A percentile compares a stretch with the other conserved stretches of the same genome.
Evolutionary conservation across 2,113 vertebrate species (phyloP).

Genomic region (Pterophyllum scalare): DNA sequence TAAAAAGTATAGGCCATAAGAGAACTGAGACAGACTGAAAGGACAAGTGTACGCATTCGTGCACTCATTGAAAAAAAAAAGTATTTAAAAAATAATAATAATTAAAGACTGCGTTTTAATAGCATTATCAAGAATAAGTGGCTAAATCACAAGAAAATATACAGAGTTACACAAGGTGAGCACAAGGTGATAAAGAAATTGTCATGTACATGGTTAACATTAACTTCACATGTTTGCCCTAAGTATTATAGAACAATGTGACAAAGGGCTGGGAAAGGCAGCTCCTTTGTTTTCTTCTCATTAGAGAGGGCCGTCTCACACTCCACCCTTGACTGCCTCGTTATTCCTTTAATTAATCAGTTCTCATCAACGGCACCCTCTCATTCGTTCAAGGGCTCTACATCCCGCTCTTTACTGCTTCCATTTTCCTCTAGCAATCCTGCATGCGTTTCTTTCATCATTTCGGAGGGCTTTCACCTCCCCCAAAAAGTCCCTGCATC

Average conservation of each 20-base stretch:
- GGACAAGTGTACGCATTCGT: neutral
- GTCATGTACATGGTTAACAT: slow-evolving; percentile 56
- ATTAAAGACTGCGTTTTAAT: neutral
- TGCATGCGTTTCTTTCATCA: slow-evolving; percentile 69
- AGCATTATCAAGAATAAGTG: neutral
- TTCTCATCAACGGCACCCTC: slow-evolving; percentile 79
- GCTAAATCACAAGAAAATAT: neutral
- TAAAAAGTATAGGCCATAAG: slow-evolving; percentile 15
- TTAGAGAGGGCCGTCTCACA: slow-evolving; percentile 80
- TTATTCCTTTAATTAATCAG: slow-evolving; percentile 85
- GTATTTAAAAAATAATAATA: neutral
- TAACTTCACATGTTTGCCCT: slow-evolving; percentile 63
- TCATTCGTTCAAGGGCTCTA: slow-evolving; percentile 76
- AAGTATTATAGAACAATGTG: slow-evolving; percentile 66
- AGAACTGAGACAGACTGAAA: slow-evolving; percentile 5
- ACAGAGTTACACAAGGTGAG: slow-evolving; percentile 37
- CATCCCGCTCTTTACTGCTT: slow-evolving; percentile 66
- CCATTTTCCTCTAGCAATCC: slow-evolving; percentile 55
- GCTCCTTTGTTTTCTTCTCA: slow-evolving; percentile 82
- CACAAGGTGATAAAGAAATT: slow-evolving; percentile 58
- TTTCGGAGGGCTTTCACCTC: slow-evolving; percentile 61
- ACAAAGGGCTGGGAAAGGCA: slow-evolving; percentile 75
- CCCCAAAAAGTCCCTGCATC: slow-evolving; percentile 61
- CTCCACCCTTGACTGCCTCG: slow-evolving; percentile 79
- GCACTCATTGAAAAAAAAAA: neutral